Base-by-base conservation (phyloP, 1,140 invertebrate species). In the Sesamia nonagrioides region DNA sequence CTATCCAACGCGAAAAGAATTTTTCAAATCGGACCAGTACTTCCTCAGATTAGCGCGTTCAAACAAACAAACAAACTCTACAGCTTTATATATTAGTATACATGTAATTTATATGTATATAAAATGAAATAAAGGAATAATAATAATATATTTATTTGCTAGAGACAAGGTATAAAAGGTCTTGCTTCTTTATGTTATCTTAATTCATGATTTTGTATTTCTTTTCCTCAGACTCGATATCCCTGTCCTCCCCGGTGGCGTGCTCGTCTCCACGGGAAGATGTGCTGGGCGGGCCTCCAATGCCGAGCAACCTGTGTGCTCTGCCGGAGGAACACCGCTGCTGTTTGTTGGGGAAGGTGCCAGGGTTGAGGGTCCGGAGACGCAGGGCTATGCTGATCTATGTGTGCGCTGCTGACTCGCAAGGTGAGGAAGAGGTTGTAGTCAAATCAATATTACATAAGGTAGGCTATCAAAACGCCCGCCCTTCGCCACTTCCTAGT, bases 391-490 rank as follows among this genome's bases (percentile, higher is more conserved):
- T 97, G 87, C 95, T 96, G 42, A 95, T 97, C 48, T 97, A 97
- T 82, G 95, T 97, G 2, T 97, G 96, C 80, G 96, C 96, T 17
- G 96, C 96, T 5, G 96, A 97, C 86, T 96, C 96, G 3, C 96
- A 97, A 95, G 96, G 96, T 96, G 89, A 77, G 27, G 13, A 13
- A 21, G 6, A 13, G 56, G 0, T 8, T 13, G 2, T 13, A 4
- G 21, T 33, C 2, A n/a, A n/a, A n/a, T n/a, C n/a, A n/a, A n/a
- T n/a, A n/a, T n/a, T n/a, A n/a, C n/a, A n/a, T n/a, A n/a, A n/a
- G n/a, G n/a, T n/a, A n/a, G n/a, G n/a, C n/a, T n/a, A n/a, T n/a
- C n/a, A n/a, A n/a, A n/a, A n/a, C n/a, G n/a, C n/a, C n/a, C n/a
- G n/a, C n/a, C n/a, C n/a, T n/a, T n/a, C n/a, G n/a, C n/a, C n/a